Evolutionary conservation across 2,797 vertebrate genomes (phyloP), one percentile per base, ranked within the genome.

Genomic region (Mallotus villosus): DNA sequence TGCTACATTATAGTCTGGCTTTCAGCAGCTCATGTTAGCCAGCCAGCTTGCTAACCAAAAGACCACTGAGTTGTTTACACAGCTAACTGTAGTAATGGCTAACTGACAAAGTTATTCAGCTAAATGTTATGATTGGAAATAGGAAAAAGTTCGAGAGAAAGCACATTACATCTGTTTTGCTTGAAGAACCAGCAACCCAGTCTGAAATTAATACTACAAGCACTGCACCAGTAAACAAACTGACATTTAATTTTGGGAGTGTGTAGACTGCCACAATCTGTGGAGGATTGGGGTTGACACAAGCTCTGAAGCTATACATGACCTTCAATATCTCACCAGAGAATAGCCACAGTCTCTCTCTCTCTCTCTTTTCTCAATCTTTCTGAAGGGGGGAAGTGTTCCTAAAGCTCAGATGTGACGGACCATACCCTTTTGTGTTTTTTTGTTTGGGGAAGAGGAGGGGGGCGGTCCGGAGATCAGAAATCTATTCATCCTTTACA

Each of bases 221-320:
- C 41, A 46, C 12, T 46, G 41, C 12, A 14, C 41, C 41, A 14
- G 41, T 90, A 94, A 95, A 94, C 90, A 93, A 90, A 91, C 85
- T 87, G 91, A 84, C 92, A 93, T 93, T 94, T 93, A 92, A 94
- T 90, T 92, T 92, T 85, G 90, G 51, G 51, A 17, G 9, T n/a
- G 86, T 80, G 81, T 70, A 76, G 90, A 91, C 87, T 93, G 91
- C 93, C 91, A 93, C 92, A 93, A 90, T 90, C 82, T 80, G 91
- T 90, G 85, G 87, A 89, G 19, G 51, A 88, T 85, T 16, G 27
- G 83, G 85, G 88, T 55, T 7, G 90, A 91, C 86, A 83, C 90
- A 92, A 83, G 91, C 85, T 46, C 41, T 46, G 16, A 55, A n/a
- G 51, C 17, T 55, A 71, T 74, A 89, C 93, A 93, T 89, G 88